Evolutionary conservation across 2,888 invertebrate genomes (phyloP).

Genomic region (Acrobasis suavella): DNA sequence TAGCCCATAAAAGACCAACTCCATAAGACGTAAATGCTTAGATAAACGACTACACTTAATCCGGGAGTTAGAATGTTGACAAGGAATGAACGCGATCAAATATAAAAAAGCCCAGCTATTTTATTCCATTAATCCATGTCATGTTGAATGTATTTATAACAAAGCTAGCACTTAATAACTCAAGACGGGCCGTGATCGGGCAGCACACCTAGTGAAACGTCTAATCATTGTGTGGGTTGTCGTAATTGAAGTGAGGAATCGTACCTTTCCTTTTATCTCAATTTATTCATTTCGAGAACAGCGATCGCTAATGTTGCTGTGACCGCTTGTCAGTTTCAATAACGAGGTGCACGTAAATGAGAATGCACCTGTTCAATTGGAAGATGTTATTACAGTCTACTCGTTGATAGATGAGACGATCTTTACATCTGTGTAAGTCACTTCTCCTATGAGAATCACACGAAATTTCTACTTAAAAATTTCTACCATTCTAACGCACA

Average conservation of each 20-base stretch:
- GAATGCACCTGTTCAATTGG: constrained; percentile 56
- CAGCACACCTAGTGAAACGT: constrained; percentile 68
- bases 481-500: not conserved
- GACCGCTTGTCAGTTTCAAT: constrained; percentile 76
- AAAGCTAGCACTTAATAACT: constrained; percentile 78
- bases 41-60: constrained; percentile 76
- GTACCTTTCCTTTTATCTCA: constrained; percentile 75
- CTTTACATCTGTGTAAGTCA: constrained; percentile 18
- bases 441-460: constrained; percentile 8
- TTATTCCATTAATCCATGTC: constrained; percentile 75
- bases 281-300: constrained; percentile 73
- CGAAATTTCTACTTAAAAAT: not conserved
- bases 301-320: constrained; percentile 75
- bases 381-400: constrained; percentile 31
- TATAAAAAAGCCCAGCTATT: constrained; percentile 65
- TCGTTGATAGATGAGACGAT: constrained; percentile 18
- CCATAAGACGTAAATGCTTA: constrained; percentile 66
- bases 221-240: constrained; percentile 79
- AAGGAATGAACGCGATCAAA: constrained; percentile 71
- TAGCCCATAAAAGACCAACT: constrained; percentile 65
- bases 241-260: constrained; percentile 75
- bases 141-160: constrained; percentile 77
- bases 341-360: constrained; percentile 60
- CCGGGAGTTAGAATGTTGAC: constrained; percentile 78
- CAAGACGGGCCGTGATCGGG: constrained; percentile 62